phyloP scores from a whole-genome alignment of 2,888 invertebrate genomes.

The Argyresthia albistria region DNA sequence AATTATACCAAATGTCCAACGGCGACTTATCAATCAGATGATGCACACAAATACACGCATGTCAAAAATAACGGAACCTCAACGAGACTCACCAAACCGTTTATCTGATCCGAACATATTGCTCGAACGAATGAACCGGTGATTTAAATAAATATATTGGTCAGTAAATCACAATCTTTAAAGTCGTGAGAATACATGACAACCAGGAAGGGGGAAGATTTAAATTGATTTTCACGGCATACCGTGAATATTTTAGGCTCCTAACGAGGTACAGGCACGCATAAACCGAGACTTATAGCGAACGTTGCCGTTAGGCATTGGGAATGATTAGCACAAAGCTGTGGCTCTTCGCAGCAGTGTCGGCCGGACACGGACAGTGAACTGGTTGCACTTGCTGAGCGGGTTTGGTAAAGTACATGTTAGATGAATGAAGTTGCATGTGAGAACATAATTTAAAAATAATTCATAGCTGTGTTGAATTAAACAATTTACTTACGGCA shows the following conservation, averaged over 20 bases:
- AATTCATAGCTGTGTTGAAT: background rate
- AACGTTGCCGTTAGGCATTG: constrained; percentile 28
- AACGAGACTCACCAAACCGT: too few relatives aligned
- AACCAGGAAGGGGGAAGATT: background rate
- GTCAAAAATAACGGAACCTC: too few relatives aligned
- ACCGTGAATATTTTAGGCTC: background rate
- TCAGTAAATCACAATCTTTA: too few relatives aligned
- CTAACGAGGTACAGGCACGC: constrained; percentile 10
- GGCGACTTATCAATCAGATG: constrained; percentile 37
- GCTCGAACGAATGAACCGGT: too few relatives aligned
- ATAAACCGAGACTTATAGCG: constrained; percentile 20
- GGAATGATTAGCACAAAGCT: constrained; percentile 37
- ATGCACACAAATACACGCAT: background rate
- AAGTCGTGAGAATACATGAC: background rate
- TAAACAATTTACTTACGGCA: constrained; percentile 50
- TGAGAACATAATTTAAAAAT: constrained; percentile 21
- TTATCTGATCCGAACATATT: too few relatives aligned
- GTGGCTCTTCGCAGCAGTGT: constrained; percentile 26
- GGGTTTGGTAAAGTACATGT: constrained; percentile 28
- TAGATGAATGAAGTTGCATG: constrained; percentile 34
- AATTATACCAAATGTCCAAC: constrained; percentile 28
- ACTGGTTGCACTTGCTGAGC: constrained; percentile 25
- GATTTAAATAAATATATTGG: too few relatives aligned
- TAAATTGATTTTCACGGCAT: background rate
- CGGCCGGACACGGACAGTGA: too few relatives aligned